phyloP scores from a whole-genome alignment of 2,888 invertebrate genomes.

The Pediacus dermestoides region DNA sequence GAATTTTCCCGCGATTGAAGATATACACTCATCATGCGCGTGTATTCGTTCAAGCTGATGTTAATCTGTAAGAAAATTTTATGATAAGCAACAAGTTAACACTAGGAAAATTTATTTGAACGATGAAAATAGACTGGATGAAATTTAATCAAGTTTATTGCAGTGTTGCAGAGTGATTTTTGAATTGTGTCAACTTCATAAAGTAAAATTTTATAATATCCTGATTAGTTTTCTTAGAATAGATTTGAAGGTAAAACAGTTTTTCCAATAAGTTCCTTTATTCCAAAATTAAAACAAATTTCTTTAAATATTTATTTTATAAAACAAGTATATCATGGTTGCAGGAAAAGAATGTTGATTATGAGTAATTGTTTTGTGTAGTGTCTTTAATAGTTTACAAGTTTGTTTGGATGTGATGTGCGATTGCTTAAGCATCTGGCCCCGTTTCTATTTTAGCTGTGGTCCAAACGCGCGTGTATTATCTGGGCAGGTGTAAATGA shows the following conservation, averaged over 20 bases:
- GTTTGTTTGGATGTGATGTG: too few relatives aligned
- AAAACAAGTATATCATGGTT: conserved; percentile 1
- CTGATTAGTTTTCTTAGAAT: too few relatives aligned
- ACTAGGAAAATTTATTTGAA: too few relatives aligned
- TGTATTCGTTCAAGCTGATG: conserved; percentile 63
- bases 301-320: conserved; percentile 9
- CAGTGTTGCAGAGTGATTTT: too few relatives aligned
- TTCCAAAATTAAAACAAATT: too few relatives aligned
- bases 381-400: too few relatives aligned
- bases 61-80: conserved; percentile 58
- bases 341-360: conserved; percentile 6
- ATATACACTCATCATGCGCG: conserved; percentile 59
- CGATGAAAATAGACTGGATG: too few relatives aligned
- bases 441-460: conserved; percentile 30
- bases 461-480: neutral
- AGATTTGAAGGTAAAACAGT: too few relatives aligned
- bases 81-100: conserved; percentile 6
- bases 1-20: conserved; percentile 47
- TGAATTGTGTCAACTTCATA: too few relatives aligned
- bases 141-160: too few relatives aligned
- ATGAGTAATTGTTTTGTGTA: conserved; percentile 6
- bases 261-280: too few relatives aligned
- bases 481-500: conserved; percentile 1
- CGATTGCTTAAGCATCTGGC: conserved; percentile 21
- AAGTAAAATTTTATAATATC: too few relatives aligned